Conservation (phyloP, 2,113 vertebrate genomes). For the Leucopsar rothschildi region DNA sequence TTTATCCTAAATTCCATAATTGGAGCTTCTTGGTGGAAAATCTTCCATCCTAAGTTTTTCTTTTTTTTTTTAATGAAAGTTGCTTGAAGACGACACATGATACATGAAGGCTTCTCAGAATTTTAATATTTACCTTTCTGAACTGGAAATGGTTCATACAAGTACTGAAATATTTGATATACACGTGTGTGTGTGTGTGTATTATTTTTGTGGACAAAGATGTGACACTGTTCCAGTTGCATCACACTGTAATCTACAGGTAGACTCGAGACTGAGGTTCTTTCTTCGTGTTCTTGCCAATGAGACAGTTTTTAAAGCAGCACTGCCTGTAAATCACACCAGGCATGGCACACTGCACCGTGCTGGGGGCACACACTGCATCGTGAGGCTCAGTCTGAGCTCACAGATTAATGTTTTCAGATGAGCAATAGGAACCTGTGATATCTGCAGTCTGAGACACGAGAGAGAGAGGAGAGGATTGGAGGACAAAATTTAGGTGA, state of each 20-base stretch:
- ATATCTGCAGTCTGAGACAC: neutral
- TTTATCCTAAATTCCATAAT: neutral
- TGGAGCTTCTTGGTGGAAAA: neutral
- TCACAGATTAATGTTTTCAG: neutral
- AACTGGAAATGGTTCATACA: neutral
- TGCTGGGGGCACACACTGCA: neutral
- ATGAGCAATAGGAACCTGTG: neutral
- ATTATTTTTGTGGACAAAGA: neutral
- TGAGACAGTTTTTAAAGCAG: neutral
- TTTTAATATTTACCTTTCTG: neutral
- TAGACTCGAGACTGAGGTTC: no score
- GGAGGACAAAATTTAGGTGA: neutral
- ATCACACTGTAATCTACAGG: neutral
- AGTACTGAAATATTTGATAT: neutral
- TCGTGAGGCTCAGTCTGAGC: neutral
- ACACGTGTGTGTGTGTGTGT: neutral
- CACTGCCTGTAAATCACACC: neutral
- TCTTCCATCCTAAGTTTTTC: fast-evolving
- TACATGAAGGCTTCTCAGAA: neutral
- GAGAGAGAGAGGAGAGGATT: neutral
- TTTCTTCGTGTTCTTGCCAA: neutral
- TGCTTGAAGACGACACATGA: neutral
- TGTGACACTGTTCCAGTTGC: neutral
- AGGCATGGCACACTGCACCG: neutral
- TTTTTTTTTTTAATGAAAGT: no score